Base-by-base conservation (phyloP, 1,140 invertebrate species). In the Anoplophora glabripennis region DNA sequence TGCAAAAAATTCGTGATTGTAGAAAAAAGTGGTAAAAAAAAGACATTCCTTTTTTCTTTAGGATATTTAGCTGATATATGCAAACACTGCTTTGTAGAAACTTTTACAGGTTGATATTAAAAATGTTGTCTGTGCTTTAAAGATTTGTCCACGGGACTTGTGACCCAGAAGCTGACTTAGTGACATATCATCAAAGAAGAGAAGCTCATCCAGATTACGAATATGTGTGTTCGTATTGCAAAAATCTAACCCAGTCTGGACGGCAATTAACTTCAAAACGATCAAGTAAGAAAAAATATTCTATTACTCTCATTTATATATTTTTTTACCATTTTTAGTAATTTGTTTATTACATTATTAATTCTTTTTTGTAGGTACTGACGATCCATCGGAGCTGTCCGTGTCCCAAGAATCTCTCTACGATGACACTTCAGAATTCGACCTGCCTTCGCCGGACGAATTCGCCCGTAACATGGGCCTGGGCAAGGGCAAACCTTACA, bases 111-210 rank as follows among this genome's bases (percentile, higher is more conserved):
- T n/a, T n/a, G n/a, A n/a, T n/a, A n/a, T n/a, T n/a, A n/a, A n/a
- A n/a, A n/a, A n/a, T n/a, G n/a, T n/a, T n/a, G n/a, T n/a, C n/a
- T n/a, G n/a, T n/a, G n/a, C n/a, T n/a, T n/a, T n/a, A n/a, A n/a
- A 94, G 90, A 72, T 94, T 93, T 79, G 94, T 98, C 28, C 95
- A 98, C 76, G 89, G 89, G 33, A 89, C 87, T 42, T 98, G 95
- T 78, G 95, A 97, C 78, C 82, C 87, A 7, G 90, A 93, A 61
- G 91, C 93, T 8, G 93, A 96, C 72, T 80, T 90, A 15, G 73
- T 79, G 18, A 84, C 85, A 14, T 90, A 93, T 72, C 86, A 90
- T 59, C 83, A 85, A 53, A 88, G 87, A 63, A 91, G 89, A 72
- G 90, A 93, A 68, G 75, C 81, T 17, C 89, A 92, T 69, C 87